Percentiles rank a stretch among this genome's conserved stretches.
These are phyloP conservation scores for Graphium colonna DNA, from an alignment of 2,888 invertebrate species.

Conservation along the genomic window DNA sequence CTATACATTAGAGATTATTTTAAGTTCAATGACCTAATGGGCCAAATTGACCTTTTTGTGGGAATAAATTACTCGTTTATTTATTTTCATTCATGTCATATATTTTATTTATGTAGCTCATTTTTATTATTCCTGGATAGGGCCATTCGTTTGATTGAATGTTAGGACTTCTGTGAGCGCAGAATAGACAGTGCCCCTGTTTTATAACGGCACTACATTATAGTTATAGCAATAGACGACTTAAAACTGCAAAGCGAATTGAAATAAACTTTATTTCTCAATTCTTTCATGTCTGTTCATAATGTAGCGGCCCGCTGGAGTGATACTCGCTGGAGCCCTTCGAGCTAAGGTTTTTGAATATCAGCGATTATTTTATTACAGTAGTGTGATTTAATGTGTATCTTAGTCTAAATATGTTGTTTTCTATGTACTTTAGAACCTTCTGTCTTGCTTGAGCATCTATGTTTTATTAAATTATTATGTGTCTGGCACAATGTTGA, in stretches of 20 bases:
- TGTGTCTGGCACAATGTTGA: not conserved
- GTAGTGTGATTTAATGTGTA: conserved; percentile 1
- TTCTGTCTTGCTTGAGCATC: not conserved
- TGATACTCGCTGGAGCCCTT: conserved; percentile 46
- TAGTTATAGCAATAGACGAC: not conserved
- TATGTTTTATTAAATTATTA: not conserved
- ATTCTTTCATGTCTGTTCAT: conserved; percentile 62
- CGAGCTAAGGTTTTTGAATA: conserved; percentile 50
- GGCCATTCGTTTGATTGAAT: no score
- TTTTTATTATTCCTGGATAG: no score
- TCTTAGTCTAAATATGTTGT: not conserved
- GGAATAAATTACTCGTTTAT: no score
- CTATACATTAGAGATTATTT: no score
- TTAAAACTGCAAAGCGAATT: not conserved
- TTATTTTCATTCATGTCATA: no score
- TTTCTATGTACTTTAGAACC: not conserved
- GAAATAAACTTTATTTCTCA: conserved; percentile 19
- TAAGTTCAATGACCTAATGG: no score
- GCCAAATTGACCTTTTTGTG: no score
- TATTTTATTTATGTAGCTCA: no score
- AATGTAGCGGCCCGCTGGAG: conserved; percentile 51
- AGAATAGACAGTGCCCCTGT: not conserved
- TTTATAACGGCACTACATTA: not conserved
- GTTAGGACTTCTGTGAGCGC: no score
- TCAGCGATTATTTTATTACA: not conserved